Base-by-base conservation (phyloP, 1,140 invertebrate species). In the Sipha flava region DNA sequence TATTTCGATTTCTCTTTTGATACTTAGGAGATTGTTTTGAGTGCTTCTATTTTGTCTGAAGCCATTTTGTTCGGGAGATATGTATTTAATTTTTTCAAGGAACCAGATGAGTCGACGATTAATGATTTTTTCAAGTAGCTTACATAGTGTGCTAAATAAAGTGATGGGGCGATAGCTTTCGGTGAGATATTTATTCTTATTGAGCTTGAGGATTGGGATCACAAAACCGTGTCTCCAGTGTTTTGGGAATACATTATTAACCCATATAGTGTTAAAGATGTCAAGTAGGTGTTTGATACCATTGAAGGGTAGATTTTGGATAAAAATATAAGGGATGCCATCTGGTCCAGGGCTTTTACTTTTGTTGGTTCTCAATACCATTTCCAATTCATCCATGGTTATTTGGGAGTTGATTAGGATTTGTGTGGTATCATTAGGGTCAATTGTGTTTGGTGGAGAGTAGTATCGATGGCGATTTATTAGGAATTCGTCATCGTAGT, bases 1-100 rank as follows among this genome's bases (percentile, higher is more conserved):
- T n/a, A 49, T 79, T 21, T 79, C 43, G 49, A 59, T 79, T 68
- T 68, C 64, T n/a, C n/a, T 40, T 68, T 68, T 37, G 64, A 68
- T 37, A 26, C 40, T 68, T 40, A 68, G 31, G 3, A 68, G 64
- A 45, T 68, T 37, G 34, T 68, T 45, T 21, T 40, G 31, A 4
- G 64, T 68, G 64, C 34, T 40, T 68, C 64, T 68, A 45, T 68
- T 68, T 68, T 68, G 31, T 45, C 64, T 2, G 7, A 45, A 37
- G 1, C 64, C 64, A 7, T 45, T 40, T 45, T 68, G 64, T 37
- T 40, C 40, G 7, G 31, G 31, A 3, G 64, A 21, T 2, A 68
- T 37, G 14, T 40, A 45, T 68, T 45, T 68, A 4, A 40, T 68
- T 68, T 68, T 68, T 68, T 68, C 64, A 7, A 68, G 31, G 64